Base-by-base conservation (phyloP, 2,113 vertebrate species). In the Cebidichthys violaceus region DNA sequence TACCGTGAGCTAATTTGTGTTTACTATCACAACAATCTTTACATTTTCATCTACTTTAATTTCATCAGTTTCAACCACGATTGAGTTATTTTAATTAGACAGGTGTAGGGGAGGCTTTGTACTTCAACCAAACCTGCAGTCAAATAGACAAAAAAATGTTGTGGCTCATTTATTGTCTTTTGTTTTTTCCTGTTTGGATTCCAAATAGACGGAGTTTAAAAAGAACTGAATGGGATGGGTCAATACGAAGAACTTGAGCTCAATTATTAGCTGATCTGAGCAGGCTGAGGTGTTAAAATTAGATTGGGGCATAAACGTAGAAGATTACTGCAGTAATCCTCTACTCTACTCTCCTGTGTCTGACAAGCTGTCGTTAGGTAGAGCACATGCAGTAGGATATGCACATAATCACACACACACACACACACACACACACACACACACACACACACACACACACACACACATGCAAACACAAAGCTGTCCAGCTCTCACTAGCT, bases 301-400 rank as follows among this genome's bases (percentile, higher is more conserved):
- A 81, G 70, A 78, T n/a, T 79, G 10, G 35, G 41, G 18, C 4
- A 70, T 66, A 81, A 74, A 80, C 22, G 17, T 27, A 13, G 18
- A 75, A 57, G 50, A 82, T 41, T 70, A 71, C 71, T 60, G 18
- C 29, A 70, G 68, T 82, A 73, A 82, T 78, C 55, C 75, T 82
- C 59, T 31, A 33, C 75, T 70, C 31, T 37, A 27, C 62, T 50
- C 59, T 75, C 54, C 43, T 70, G 52, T 31, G 57, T 72, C 80
- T 87, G 80, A 87, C 76, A 87, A 82, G 75, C 74, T 86, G 75
- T 79, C 47, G 13, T 72, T 77, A 83, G 72, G 73, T 83, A 81
- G 47, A 72, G 68, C 76, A 18, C 69, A 70, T 33, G 24, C 31
- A 66, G 33, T 45, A 41, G 13, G 24, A 27, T 27, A 39, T 9